Conservation (phyloP, 2,888 invertebrate genomes). For the Orthosia incerta region DNA sequence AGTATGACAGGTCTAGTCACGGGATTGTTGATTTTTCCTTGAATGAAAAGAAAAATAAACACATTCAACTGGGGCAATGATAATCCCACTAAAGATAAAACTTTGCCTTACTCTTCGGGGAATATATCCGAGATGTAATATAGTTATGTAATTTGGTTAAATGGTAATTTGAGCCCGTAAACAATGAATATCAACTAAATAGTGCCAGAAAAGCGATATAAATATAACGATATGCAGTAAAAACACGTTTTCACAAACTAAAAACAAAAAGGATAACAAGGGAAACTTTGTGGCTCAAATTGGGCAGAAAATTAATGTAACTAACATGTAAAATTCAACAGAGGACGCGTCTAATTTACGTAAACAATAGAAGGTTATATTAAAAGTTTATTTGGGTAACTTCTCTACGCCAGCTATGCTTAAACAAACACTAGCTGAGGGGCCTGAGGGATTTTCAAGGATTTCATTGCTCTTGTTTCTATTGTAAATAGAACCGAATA, state of each 20-base stretch:
- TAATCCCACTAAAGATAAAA: too few relatives aligned
- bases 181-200: background rate
- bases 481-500: slow-evolving; percentile 5
- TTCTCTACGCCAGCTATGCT: slow-evolving; percentile 8
- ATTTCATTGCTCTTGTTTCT: slow-evolving; percentile 4
- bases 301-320: slow-evolving; percentile 36
- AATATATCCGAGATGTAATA: too few relatives aligned
- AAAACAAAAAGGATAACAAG: slow-evolving; percentile 23
- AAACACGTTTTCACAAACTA: slow-evolving; percentile 11
- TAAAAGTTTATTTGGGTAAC: slow-evolving; percentile 41
- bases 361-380: slow-evolving; percentile 51
- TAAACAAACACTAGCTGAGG: slow-evolving; percentile 1
- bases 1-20: too few relatives aligned
- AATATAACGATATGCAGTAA: background rate
- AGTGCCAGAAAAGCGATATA: background rate
- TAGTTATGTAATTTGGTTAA: background rate
- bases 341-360: slow-evolving; percentile 42
- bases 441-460: slow-evolving; percentile 11
- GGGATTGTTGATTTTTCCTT: too few relatives aligned
- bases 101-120: too few relatives aligned
- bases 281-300: slow-evolving; percentile 26
- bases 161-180: background rate
- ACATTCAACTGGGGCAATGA: too few relatives aligned
- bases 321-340: slow-evolving; percentile 52
- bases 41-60: too few relatives aligned